A percentile compares a stretch with the other conserved stretches of the same genome.
Evolutionary conservation across 2,113 vertebrate species (phyloP).

Genomic region (Hemicordylus capensis): DNA sequence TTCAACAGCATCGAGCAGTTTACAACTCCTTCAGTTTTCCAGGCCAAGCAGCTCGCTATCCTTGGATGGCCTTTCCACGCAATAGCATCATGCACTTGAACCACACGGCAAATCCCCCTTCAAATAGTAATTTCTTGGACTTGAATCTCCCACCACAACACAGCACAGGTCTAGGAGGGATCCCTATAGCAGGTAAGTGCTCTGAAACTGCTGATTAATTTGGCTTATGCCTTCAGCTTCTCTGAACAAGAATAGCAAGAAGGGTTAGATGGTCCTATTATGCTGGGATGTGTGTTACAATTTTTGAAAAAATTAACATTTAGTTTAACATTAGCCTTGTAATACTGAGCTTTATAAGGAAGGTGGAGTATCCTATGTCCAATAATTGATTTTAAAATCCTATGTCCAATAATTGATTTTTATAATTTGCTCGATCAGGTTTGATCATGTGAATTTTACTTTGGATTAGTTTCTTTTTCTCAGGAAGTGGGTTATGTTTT

Average conservation of each 20-base stretch:
- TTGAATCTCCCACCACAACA: conserved; percentile 94
- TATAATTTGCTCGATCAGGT: conserved; percentile 49
- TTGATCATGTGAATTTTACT: conserved; percentile 45
- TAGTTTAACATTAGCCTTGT: conserved; percentile 76
- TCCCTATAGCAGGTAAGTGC: conserved; percentile 96
- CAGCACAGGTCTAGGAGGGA: conserved; percentile 97
- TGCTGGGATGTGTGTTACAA: conserved; percentile 15
- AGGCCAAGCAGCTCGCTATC: conserved; percentile 90
- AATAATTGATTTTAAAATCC: conserved; percentile 67
- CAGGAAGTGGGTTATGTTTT: neutral
- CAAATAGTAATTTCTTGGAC: conserved; percentile 98
- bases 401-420: conserved; percentile 61
- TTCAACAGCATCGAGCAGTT: conserved; percentile 95
- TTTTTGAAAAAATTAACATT: conserved; percentile 27
- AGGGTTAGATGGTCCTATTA: conserved; percentile 28
- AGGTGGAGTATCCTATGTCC: conserved; percentile 81
- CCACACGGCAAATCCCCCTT: conserved; percentile 93
- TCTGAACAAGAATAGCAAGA: conserved; percentile 52
- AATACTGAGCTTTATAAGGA: conserved; percentile 85
- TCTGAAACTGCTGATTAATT: conserved; percentile 40
- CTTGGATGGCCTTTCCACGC: conserved; percentile 93
- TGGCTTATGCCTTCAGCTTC: conserved; percentile 61
- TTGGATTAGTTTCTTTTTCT: neutral
- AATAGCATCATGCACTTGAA: conserved; percentile 97
- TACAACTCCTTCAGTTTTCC: conserved; percentile 97